Percentiles rank a stretch among this genome's conserved stretches.
Evolutionary conservation across 2,797 vertebrate genomes (phyloP).

Genomic region (Mormyrus proboscirostris): DNA sequence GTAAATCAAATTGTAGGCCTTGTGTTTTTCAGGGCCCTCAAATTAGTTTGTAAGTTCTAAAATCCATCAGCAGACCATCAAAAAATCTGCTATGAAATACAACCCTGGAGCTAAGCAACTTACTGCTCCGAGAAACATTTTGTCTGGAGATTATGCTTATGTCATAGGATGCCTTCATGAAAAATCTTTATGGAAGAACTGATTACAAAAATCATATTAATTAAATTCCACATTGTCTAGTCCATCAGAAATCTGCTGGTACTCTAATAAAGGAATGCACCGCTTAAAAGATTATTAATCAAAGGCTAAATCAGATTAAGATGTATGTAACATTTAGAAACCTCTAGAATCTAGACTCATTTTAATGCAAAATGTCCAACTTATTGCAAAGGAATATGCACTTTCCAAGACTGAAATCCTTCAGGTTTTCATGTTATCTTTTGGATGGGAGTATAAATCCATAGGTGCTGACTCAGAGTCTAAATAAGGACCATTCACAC

Average conservation of each 20-base stretch:
- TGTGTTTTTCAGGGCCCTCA: neutral
- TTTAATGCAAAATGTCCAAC: neutral
- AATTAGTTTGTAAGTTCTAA: neutral
- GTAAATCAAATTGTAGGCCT: neutral
- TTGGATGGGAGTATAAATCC: neutral
- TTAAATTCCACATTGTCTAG: neutral
- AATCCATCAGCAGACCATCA: neutral
- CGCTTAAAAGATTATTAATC: neutral
- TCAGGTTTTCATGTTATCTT: neutral
- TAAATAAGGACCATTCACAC: neutral
- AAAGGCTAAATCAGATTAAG: neutral
- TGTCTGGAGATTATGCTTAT: neutral
- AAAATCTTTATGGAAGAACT: neutral
- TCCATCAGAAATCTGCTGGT: neutral
- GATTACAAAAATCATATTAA: slow-evolving; percentile 11
- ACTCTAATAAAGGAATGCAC: neutral
- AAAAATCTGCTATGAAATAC: neutral
- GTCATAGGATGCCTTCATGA: neutral
- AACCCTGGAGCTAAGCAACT: neutral
- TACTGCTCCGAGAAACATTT: neutral
- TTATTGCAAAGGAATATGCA: neutral
- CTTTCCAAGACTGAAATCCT: neutral
- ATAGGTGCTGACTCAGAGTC: neutral
- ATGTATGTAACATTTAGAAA: neutral
- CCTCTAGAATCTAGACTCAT: neutral